These are phyloP conservation scores for Yponomeuta cagnagella DNA, from an alignment of 2,888 invertebrate genomes.

Conservation along the genomic window DNA sequence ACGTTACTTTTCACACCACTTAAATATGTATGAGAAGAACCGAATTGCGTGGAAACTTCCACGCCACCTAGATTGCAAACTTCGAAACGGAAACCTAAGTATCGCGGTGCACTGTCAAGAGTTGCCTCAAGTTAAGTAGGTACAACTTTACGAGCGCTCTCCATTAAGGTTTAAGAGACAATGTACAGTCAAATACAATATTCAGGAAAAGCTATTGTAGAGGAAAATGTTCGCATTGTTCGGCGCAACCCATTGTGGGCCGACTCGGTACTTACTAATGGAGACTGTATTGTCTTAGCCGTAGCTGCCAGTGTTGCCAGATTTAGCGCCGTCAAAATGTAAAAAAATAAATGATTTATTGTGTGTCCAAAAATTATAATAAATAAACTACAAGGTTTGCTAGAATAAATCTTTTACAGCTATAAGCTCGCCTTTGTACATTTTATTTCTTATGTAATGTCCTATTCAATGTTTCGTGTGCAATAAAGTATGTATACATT, in stretches of 20 bases:
- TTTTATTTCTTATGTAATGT: no score
- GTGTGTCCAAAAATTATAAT: no score
- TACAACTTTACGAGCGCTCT: slow-evolving; percentile 42
- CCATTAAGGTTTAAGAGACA: slow-evolving; percentile 34
- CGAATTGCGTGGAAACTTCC: slow-evolving; percentile 35
- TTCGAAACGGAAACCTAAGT: slow-evolving; percentile 31
- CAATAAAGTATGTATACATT: no score
- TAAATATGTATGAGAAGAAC: slow-evolving; percentile 53
- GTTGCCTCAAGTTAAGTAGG: slow-evolving; percentile 42
- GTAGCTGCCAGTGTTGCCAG: background rate
- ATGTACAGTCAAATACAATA: slow-evolving; percentile 65
- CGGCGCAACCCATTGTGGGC: slow-evolving; percentile 47
- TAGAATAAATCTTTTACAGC: no score
- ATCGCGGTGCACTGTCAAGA: slow-evolving; percentile 33
- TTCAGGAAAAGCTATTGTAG: slow-evolving; percentile 66
- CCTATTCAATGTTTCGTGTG: no score
- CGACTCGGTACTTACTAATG: slow-evolving; percentile 48
- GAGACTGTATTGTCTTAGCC: slow-evolving; percentile 60
- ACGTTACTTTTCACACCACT: slow-evolving; percentile 31
- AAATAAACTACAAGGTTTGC: no score
- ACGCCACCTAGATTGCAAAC: slow-evolving; percentile 25
- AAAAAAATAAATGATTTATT: no score
- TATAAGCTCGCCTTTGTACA: no score
- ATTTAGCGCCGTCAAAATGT: no score
- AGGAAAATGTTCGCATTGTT: slow-evolving; percentile 46